phyloP scores from a whole-genome alignment of 2,888 invertebrate species.

The Ferdinandea cuprea region DNA sequence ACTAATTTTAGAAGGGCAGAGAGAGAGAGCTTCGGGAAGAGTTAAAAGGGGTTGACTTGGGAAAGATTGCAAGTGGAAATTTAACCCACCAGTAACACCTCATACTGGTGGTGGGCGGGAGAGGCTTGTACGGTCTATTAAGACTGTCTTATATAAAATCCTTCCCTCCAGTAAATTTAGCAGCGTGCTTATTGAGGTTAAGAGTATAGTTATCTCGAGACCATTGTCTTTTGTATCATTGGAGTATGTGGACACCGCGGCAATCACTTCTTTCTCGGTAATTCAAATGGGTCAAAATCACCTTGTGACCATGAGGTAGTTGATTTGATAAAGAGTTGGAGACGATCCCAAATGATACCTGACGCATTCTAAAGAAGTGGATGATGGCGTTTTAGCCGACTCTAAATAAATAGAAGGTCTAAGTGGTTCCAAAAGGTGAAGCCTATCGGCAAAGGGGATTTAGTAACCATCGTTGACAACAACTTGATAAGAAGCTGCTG shows the following conservation, averaged over 20 bases:
- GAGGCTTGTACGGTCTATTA: slow-evolving; percentile 27
- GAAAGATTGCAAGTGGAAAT: slow-evolving; percentile 14
- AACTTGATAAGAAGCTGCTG: slow-evolving; percentile 3
- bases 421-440: slow-evolving; percentile 61
- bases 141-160: slow-evolving; percentile 11
- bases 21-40: slow-evolving; percentile 55
- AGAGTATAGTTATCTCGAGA: slow-evolving; percentile 70
- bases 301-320: neutral
- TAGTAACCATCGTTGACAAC: slow-evolving; percentile 39
- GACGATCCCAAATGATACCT: slow-evolving; percentile 7
- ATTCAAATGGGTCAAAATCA: slow-evolving; percentile 32
- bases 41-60: slow-evolving; percentile 19
- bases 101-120: neutral
- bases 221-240: slow-evolving; percentile 11
- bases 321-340: slow-evolving; percentile 26
- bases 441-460: slow-evolving; percentile 50
- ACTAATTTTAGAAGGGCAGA: slow-evolving; percentile 70
- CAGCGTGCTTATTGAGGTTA: neutral
- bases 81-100: slow-evolving; percentile 9
- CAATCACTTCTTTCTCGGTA: slow-evolving; percentile 74
- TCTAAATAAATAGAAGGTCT: slow-evolving; percentile 45
- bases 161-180: slow-evolving; percentile 9
- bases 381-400: slow-evolving; percentile 72
- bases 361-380: slow-evolving; percentile 34
- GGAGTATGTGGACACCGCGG: slow-evolving; percentile 16